Evolutionary conservation across 2,113 vertebrate genomes (phyloP).

Genomic region (Corythaixoides concolor): DNA sequence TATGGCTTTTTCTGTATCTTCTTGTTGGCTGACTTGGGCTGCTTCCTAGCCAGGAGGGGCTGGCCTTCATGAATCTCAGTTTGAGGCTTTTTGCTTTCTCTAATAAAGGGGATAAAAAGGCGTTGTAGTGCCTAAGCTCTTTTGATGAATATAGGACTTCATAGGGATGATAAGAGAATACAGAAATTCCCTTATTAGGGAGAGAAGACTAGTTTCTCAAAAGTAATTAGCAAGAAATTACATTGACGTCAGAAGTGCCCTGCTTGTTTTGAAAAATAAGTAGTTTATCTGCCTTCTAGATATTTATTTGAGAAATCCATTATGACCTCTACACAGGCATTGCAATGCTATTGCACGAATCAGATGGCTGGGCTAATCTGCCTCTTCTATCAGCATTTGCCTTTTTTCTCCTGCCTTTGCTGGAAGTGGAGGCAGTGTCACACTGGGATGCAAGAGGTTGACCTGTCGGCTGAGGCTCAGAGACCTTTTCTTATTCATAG

Average conservation of each 20-base stretch:
- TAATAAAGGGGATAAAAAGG: not conserved
- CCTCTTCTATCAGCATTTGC: not conserved
- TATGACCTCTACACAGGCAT: not conserved
- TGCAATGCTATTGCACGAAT: not conserved
- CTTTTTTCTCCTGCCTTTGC: not conserved
- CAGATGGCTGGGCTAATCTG: not conserved
- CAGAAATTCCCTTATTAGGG: not conserved
- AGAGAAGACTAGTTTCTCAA: not conserved
- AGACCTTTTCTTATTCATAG: not conserved
- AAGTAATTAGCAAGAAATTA: not conserved
- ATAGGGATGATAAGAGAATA: not conserved
- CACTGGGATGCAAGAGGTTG: not conserved
- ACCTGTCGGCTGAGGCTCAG: not conserved
- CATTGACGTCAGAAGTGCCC: not conserved
- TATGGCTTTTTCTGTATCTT: not conserved
- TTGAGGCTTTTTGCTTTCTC: not conserved
- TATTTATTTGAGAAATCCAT: not conserved
- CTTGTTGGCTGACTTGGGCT: not conserved
- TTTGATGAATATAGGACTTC: not conserved
- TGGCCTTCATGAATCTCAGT: not conserved
- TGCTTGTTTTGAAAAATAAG: slow-evolving; percentile 15
- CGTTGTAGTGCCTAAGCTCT: not conserved
- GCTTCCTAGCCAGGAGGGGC: not conserved
- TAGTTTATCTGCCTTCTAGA: not conserved
- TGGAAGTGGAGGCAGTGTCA: not conserved